phyloP scores from a whole-genome alignment of 2,797 vertebrate species.

The Bradypus variegatus region DNA sequence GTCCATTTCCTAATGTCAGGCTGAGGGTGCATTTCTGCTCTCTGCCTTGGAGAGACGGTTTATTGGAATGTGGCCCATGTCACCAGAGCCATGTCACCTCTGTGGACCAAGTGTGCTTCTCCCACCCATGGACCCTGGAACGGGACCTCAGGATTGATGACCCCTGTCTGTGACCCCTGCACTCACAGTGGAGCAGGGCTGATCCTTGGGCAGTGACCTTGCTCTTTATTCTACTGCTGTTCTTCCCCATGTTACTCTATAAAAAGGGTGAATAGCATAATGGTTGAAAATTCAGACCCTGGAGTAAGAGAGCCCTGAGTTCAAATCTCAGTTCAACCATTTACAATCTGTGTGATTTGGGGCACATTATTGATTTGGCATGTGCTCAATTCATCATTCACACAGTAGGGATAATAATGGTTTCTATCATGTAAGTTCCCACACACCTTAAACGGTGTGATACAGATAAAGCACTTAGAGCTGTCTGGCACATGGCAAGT shows the following conservation, averaged over 20 bases:
- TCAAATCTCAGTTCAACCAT: background rate
- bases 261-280: background rate
- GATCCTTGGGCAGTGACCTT: background rate
- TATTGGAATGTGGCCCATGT: accelerated
- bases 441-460: background rate
- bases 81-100: background rate
- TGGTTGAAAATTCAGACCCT: background rate
- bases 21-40: no score
- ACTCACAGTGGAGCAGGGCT: background rate
- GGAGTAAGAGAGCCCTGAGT: background rate
- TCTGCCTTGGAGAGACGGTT: no score
- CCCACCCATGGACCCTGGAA: accelerated
- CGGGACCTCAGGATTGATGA: accelerated
- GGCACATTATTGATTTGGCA: background rate
- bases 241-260: background rate
- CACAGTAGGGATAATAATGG: background rate
- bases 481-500: accelerated
- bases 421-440: accelerated
- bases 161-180: background rate
- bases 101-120: no score
- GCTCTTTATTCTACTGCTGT: background rate
- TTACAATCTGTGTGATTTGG: accelerated
- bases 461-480: accelerated
- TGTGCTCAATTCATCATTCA: background rate
- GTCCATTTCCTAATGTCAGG: no score